Base-by-base conservation (phyloP, 1,140 invertebrate genomes). In the Papilio xuthus region DNA sequence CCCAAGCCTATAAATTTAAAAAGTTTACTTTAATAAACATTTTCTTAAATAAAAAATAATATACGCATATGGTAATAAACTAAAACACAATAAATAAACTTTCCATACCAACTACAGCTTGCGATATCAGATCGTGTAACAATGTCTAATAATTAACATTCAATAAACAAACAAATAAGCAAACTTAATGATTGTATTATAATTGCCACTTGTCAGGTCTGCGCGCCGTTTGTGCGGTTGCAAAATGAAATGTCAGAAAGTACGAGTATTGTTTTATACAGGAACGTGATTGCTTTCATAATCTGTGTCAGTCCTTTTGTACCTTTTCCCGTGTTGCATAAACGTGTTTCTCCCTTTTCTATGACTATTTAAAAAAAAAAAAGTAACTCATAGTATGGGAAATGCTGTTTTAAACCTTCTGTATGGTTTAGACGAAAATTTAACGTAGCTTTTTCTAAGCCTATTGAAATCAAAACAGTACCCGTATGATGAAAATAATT, bases 101-200 rank as follows among this genome's bases (percentile, higher is more conserved):
- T 13, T 60, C 9, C 23, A 20, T 60, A 26, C 56, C 56, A 26
- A 60, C 12, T 20, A 60, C 23, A 26, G 20, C 9, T 37, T 37
- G 7, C 32, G n/a, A 56, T 26, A 60, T 53, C 56, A 60, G 56
- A 60, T 60, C 23, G 12, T 67, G 26, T 67, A 67, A 32, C 26
- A 67, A 28, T 73, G 42, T 50, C 42, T 47, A 20, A 13, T 50
- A 73, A 73, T 73, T 73, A 73, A 73, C 42, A 73, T 73, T 26
- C 71, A 47, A 44, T 73, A 73, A 50, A 73, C 71, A 73, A 41
- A 44, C 20, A 44, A 72, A 72, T 72, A 20, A 72, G 41, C 41
- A 72, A 73, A 73, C 71, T 42, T 44, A 44, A 47, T 23, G 42
- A 44, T 73, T 73, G 71, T 73, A 73, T 44, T 15, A 44, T 73